Evolutionary conservation across 2,113 vertebrate genomes (phyloP).

Genomic region (Vulpes ferrilata): DNA sequence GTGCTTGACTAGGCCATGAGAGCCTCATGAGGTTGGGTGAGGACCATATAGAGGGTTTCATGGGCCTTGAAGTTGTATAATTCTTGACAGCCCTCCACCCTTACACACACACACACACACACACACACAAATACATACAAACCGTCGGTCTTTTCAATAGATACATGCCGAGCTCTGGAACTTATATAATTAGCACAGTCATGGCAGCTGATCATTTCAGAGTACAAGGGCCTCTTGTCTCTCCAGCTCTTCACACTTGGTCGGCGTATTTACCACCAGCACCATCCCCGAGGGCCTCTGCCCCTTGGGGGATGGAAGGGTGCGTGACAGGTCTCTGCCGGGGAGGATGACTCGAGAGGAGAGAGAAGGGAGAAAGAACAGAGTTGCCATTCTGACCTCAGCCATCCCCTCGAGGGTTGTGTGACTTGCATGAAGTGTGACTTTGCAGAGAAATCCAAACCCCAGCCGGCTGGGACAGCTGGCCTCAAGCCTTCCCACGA

Average conservation of each 20-base stretch:
- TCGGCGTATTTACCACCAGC: background rate
- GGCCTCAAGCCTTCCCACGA: conserved; percentile 54
- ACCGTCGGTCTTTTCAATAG: background rate
- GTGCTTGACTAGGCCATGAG: background rate
- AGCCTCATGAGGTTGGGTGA: background rate
- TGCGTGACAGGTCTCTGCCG: background rate
- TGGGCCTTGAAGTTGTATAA: background rate
- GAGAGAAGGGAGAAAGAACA: background rate
- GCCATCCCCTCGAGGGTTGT: background rate
- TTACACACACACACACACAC: background rate
- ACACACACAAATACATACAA: background rate
- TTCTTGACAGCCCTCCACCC: background rate
- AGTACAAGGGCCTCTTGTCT: background rate
- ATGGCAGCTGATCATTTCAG: background rate
- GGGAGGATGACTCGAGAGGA: background rate
- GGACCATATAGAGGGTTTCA: background rate
- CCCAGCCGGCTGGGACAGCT: conserved; percentile 19
- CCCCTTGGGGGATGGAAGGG: background rate
- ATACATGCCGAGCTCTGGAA: background rate
- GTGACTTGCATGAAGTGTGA: conserved; percentile 51
- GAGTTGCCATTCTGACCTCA: background rate
- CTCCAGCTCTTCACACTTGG: background rate
- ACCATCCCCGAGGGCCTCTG: background rate
- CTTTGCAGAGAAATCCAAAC: conserved; percentile 68
- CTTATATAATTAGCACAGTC: background rate